Conservation (phyloP, 2,888 invertebrate species). For the Steinernema hermaphroditum region DNA sequence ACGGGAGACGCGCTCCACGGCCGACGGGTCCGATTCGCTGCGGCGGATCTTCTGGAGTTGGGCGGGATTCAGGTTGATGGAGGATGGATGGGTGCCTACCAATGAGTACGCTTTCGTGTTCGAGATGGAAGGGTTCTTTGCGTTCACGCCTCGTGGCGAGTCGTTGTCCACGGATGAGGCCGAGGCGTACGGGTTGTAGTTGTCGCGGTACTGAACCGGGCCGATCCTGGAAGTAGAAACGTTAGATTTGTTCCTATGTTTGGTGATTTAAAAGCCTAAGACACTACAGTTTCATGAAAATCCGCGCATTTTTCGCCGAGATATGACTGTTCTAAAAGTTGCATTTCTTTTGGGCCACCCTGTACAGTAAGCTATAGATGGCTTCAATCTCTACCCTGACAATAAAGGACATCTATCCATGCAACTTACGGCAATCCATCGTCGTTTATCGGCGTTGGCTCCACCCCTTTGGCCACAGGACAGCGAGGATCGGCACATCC, state of each 20-base stretch:
- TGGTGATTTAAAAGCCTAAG: not conserved
- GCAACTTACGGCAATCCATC: constrained; percentile 16
- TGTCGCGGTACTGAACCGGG: constrained; percentile 20
- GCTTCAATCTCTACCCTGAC: too few relatives aligned
- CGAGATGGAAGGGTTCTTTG: not conserved
- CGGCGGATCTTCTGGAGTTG: constrained; percentile 8
- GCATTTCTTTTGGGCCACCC: too few relatives aligned
- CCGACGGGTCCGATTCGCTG: constrained; percentile 11
- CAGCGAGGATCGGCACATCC: constrained; percentile 49
- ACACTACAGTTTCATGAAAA: too few relatives aligned
- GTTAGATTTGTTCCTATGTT: not conserved
- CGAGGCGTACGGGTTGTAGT: constrained; percentile 25
- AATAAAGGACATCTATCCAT: too few relatives aligned
- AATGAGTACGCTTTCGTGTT: constrained; percentile 8
- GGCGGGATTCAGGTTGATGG: not conserved
- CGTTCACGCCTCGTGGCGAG: not conserved
- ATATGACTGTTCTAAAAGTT: too few relatives aligned
- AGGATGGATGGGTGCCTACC: not conserved
- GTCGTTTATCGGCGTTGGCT: constrained; percentile 1
- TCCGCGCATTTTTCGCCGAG: too few relatives aligned
- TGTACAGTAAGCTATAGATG: too few relatives aligned
- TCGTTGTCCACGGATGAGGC: constrained; percentile 16
- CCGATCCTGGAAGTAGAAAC: not conserved
- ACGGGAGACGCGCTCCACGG: constrained; percentile 7
- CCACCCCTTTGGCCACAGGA: constrained; percentile 19